A percentile compares a stretch with the other conserved stretches of the same genome.
Conservation (phyloP, 2,797 vertebrate species). For the Manis crassicaudata region DNA sequence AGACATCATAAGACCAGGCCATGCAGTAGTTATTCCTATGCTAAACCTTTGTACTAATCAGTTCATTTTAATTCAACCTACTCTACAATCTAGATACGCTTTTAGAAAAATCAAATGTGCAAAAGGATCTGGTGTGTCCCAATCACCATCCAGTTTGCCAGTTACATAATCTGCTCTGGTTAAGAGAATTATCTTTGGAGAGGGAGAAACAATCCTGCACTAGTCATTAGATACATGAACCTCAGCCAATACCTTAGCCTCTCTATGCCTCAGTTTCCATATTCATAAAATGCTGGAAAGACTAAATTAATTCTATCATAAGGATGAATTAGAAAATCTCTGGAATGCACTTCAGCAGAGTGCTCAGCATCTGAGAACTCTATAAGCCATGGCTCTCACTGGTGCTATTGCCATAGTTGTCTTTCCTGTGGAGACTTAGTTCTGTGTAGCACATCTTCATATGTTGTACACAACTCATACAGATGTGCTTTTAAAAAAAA, state of each 20-base stretch:
- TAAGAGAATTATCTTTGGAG: not conserved
- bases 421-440: not conserved
- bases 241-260: not conserved
- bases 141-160: not conserved
- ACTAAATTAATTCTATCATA: not conserved
- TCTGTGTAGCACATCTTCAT: not conserved
- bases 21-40: not conserved
- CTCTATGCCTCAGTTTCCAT: not conserved
- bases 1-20: not conserved
- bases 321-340: not conserved
- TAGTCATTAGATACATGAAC: not conserved
- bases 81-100: slow-evolving; percentile 8
- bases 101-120: slow-evolving; percentile 19
- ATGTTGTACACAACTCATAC: not conserved
- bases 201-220: not conserved
- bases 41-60: not conserved
- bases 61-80: not conserved
- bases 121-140: not conserved
- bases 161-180: not conserved
- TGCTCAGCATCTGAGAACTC: not conserved
- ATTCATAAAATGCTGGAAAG: slow-evolving; percentile 36
- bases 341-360: not conserved
- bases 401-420: not conserved
- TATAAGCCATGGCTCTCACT: not conserved
- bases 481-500: slow-evolving; percentile 23